phyloP scores from a whole-genome alignment of 1,140 invertebrate genomes.

The Drosophila navojoa region DNA sequence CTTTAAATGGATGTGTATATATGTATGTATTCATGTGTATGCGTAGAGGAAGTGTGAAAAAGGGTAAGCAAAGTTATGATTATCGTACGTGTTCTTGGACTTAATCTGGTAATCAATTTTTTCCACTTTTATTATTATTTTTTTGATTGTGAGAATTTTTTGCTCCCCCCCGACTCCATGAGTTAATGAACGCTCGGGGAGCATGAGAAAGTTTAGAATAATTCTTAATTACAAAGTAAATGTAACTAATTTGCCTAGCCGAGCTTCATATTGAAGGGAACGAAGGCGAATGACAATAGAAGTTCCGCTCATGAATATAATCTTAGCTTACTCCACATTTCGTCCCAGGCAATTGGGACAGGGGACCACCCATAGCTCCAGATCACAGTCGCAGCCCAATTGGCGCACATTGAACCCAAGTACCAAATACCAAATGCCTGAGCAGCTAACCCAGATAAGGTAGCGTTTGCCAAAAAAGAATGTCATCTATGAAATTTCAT shows the following conservation, averaged over 20 bases:
- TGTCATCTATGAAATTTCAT: constrained; percentile 16
- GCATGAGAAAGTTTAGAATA: constrained; percentile 23
- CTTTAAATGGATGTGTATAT: constrained; percentile 27
- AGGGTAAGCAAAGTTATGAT: constrained; percentile 50
- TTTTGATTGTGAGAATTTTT: constrained; percentile 49
- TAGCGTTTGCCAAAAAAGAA: constrained; percentile 25
- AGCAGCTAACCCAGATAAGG: constrained; percentile 53
- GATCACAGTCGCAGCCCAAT: constrained; percentile 18
- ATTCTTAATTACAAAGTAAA: constrained; percentile 19
- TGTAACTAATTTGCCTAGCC: constrained; percentile 17
- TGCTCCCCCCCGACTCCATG: neutral
- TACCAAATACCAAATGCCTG: constrained; percentile 56
- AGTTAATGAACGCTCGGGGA: constrained; percentile 12
- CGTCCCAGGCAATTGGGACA: neutral
- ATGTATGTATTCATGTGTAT: neutral
- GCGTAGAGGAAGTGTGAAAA: constrained; percentile 34
- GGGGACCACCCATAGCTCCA: constrained; percentile 24
- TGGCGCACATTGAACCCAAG: constrained; percentile 37
- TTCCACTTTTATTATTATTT: constrained; percentile 31
- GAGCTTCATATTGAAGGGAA: too few species aligned
- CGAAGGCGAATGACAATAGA: neutral
- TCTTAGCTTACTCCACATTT: constrained; percentile 33
- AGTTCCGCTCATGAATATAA: constrained; percentile 5
- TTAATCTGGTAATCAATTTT: constrained; percentile 47
- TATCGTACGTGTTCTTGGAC: constrained; percentile 44